Conservation (phyloP, 2,888 invertebrate genomes). For the Drosophila tanythrix region DNA sequence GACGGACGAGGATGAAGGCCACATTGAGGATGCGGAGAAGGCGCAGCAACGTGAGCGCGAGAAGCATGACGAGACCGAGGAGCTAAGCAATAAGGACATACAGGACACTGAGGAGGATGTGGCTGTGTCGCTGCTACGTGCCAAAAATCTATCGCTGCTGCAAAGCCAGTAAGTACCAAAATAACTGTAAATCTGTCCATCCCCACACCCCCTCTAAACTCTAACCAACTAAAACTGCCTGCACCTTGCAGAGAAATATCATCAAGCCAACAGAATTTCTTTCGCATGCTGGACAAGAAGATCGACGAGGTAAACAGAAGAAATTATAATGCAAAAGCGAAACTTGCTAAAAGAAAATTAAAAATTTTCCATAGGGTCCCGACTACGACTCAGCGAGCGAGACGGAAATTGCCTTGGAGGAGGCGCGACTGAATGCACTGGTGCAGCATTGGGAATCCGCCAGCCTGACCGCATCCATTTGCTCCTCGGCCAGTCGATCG, state of each 20-base stretch:
- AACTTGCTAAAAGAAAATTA: not conserved
- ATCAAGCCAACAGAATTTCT: conserved; percentile 95
- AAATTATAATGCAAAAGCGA: not conserved
- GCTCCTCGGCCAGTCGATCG: conserved; percentile 86
- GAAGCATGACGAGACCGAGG: conserved; percentile 83
- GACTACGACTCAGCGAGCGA: conserved; percentile 93
- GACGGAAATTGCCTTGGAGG: conserved; percentile 89
- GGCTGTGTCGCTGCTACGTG: conserved; percentile 84
- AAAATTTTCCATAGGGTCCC: conserved; percentile 87
- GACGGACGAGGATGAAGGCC: conserved; percentile 85
- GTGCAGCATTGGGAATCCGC: conserved; percentile 92
- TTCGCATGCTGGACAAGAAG: conserved; percentile 96
- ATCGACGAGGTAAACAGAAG: conserved; percentile 90
- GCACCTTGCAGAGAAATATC: conserved; percentile 91
- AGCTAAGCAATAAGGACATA: conserved; percentile 83
- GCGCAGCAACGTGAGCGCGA: conserved; percentile 81
- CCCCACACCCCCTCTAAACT: conserved; percentile 12
- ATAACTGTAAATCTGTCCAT: not conserved
- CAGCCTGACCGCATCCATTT: conserved; percentile 86
- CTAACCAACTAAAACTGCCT: conserved; percentile 63
- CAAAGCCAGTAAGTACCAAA: conserved; percentile 86
- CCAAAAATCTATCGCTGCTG: conserved; percentile 86
- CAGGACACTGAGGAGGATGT: conserved; percentile 84
- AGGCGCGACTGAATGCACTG: conserved; percentile 88
- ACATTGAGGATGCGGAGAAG: conserved; percentile 84